These are phyloP conservation scores for Psylliodes chrysocephalus DNA, from an alignment of 2,888 invertebrate genomes.

Conservation along the genomic window DNA sequence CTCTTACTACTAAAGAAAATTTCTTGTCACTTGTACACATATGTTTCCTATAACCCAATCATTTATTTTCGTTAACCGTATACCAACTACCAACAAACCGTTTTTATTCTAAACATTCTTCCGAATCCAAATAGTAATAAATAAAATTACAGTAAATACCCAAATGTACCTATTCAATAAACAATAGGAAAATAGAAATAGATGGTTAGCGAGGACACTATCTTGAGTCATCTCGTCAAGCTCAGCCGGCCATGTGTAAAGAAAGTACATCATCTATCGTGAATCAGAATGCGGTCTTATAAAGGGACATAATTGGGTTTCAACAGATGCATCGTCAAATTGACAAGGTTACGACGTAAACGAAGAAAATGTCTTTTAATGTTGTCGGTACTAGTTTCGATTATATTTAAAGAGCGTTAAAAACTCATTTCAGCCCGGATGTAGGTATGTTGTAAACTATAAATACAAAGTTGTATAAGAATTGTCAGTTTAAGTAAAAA, in stretches of 20 bases:
- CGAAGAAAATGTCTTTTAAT: no score
- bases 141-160: constrained; percentile 8
- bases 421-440: no score
- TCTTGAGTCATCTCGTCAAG: constrained; percentile 24
- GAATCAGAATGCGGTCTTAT: constrained; percentile 9
- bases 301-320: constrained; percentile 4
- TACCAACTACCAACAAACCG: constrained; percentile 9
- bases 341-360: constrained; percentile 9
- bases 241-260: constrained; percentile 25
- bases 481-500: no score
- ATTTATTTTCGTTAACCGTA: constrained; percentile 12
- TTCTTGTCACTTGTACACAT: neutral
- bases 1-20: neutral
- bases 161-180: constrained; percentile 11
- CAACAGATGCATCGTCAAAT: neutral
- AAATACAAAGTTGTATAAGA: no score
- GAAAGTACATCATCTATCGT: constrained; percentile 8
- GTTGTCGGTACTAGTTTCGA: no score
- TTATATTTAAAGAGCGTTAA: no score
- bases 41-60: neutral
- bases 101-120: neutral
- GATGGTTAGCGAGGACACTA: constrained; percentile 7
- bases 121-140: constrained; percentile 5
- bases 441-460: no score
- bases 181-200: constrained; percentile 24